Base-by-base conservation (phyloP, 2,797 vertebrate genomes). In the Gadopsis bispinosus region DNA sequence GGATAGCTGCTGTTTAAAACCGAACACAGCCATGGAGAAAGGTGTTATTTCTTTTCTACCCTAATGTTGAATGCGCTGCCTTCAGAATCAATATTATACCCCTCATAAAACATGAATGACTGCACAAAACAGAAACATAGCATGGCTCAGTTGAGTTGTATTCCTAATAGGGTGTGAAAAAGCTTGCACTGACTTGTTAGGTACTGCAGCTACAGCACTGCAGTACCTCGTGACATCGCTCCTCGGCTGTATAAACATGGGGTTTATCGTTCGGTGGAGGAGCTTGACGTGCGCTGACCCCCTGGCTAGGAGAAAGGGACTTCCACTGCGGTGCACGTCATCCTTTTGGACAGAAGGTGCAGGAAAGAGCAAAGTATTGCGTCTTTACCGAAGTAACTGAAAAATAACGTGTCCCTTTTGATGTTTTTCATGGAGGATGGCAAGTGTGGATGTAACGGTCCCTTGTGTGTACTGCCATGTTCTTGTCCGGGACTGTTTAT, bases 31-130 rank as follows among this genome's bases (percentile, higher is more conserved):
- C 51, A 74, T 20, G 31, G 63, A 78, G 63, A 74, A 22, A 65
- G 13, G 20, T 56, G 10, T 55, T 76, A 53, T 26, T 50, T 66
- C 62, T 53, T 33, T 45, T 16, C 50, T 37, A 31, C 65, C 54
- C 54, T 77, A 70, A 73, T 84, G 86, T 90, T 80, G 83, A 81
- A 84, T 83, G 80, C 67, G 17, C 73, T 59, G 55, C 70, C 61
- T 83, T 83, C 76, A 75, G 76, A 90, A 93, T 93, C 91, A 90
- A 94, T 93, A 94, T 87, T 87, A 85, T 80, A 87, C 84, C 89
- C 84, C 84, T 92, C 93, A 93, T 94, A 90, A 93, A 94, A 94
- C 91, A 89, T 92, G 89, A 92, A 93, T 89, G 88, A 89, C 85
- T 84, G 83, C 81, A 76, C 33, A 75, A 83, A 91, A 91, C 87